Base-by-base conservation (phyloP, 2,888 invertebrate species). In the Ophion obscuratus region DNA sequence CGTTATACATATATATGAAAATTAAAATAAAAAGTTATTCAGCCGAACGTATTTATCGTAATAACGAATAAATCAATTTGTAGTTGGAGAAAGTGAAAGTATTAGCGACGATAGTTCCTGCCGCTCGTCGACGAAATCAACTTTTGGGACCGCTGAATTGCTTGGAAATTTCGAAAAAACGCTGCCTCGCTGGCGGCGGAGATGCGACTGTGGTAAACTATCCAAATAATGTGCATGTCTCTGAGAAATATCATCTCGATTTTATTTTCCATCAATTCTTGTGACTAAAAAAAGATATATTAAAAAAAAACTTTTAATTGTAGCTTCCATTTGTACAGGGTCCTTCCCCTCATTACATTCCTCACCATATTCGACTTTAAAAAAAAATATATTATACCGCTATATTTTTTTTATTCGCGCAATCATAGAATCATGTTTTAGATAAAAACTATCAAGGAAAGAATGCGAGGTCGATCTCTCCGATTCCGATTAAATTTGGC, bases 81-180 rank as follows among this genome's bases (percentile, higher is more conserved):
- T 61, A 61, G 24, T 4, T 85, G 4, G 90, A 89, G 17, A 68
- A 80, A 20, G 87, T 83, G n/a, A 89, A 62, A 67, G 66, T 85
- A 67, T 84, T 78, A 44, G 85, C 89, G 6, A 86, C 88, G n/a
- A 87, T 89, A 1, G 61, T 91, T 53, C 89, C 90, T 11, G 40
- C 88, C 9, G 89, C 89, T 24, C 74, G 88, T 17, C 85, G 88
- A 44, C 85, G 87, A 40, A 90, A 87, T 71, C 74, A 82, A 62
- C 68, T 7, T 27, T 36, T 79, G 5, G 76, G 83, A 36, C 74
- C 86, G 31, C 85, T 86, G 0, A 85, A 85, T 14, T 89, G 91
- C 6, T 73, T 89, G 5, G 85, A 89, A 31, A 88, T 90, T 31
- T 67, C 83, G 27, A 85, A 87, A 59, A 87, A 81, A 14, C 17